Evolutionary conservation across 2,888 invertebrate species (phyloP), one percentile per base, ranked within the genome.

Genomic region (Caprella mutica): DNA sequence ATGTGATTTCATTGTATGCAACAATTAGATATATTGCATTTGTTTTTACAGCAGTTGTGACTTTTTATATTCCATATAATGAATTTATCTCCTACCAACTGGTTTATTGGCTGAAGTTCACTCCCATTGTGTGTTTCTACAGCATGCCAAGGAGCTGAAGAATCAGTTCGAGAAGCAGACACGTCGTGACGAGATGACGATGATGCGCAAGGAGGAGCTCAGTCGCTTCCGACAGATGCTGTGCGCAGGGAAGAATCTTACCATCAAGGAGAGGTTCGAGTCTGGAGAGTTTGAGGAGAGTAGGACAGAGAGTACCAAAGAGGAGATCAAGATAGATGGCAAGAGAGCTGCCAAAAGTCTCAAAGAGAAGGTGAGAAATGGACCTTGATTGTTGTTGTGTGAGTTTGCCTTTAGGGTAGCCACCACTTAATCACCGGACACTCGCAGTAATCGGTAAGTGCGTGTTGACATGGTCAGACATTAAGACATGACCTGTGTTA

Each of bases 131-230:
- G n/a, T n/a, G n/a, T n/a, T n/a, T n/a, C n/a, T n/a, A n/a, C n/a
- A n/a, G n/a, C n/a, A n/a, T n/a, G n/a, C 40, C 19, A 23, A 59
- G 23, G 67, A 65, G 30, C 43, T 65, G 33, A 65, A 65, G 56
- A 40, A 35, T 5, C 42, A 19, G 14, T 29, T 33, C 21, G 43
- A 44, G 35, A 44, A 57, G 35, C 55, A 58, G 40, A 52, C 59
- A n/a, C 55, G 66, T 12, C 67, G 69, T 39, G 73, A 88, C 68
- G 81, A 82, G 62, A 74, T 86, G 23, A 80, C 85, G 9, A 85
- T 87, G 68, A 86, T 87, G 70, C 77, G 88, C 46, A 90, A 90
- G 70, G 88, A 88, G 70, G 91, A 92, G 74, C 84, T 90, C 66
- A 86, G 87, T 72, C 85, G 83, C 67, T 86, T 91, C 67, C 80